phyloP scores from a whole-genome alignment of 2,888 invertebrate species.

The Coleophora flavipennella region DNA sequence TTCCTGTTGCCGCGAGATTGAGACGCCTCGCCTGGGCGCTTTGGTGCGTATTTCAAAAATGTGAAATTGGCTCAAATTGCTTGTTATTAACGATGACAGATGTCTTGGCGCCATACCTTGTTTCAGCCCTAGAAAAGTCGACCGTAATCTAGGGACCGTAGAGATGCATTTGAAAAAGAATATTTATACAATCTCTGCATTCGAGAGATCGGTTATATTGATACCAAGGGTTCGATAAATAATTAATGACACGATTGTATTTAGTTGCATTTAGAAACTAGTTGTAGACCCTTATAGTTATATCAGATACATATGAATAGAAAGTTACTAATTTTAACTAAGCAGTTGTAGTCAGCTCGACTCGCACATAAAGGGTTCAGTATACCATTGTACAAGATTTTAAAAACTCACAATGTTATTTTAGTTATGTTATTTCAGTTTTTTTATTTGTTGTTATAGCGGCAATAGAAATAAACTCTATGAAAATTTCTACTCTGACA shows the following conservation, averaged over 20 bases:
- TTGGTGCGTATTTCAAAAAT: slow-evolving; percentile 57
- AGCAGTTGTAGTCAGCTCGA: too few species aligned
- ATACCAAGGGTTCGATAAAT: slow-evolving; percentile 60
- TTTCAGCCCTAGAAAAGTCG: slow-evolving; percentile 15
- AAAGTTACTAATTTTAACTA: slow-evolving; percentile 15
- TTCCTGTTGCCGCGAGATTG: slow-evolving; percentile 53
- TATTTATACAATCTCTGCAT: slow-evolving; percentile 24
- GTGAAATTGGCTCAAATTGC: slow-evolving; percentile 70
- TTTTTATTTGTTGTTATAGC: too few species aligned
- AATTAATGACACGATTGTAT: slow-evolving; percentile 56
- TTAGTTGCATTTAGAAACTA: slow-evolving; percentile 25
- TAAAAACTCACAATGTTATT: too few species aligned
- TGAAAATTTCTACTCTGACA: too few species aligned
- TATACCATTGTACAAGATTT: too few species aligned
- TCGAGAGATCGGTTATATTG: slow-evolving; percentile 61
- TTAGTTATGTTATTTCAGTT: too few species aligned
- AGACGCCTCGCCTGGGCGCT: slow-evolving; percentile 51
- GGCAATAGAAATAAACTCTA: too few species aligned
- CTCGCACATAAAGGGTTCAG: too few species aligned
- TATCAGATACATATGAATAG: slow-evolving; percentile 15
- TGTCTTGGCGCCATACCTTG: slow-evolving; percentile 61
- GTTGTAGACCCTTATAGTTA: slow-evolving; percentile 23
- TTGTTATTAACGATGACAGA: slow-evolving; percentile 72
- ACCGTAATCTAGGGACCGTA: slow-evolving; percentile 20
- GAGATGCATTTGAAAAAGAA: slow-evolving; percentile 19